phyloP scores from a whole-genome alignment of 30 jellyfish, hydroid and myxozoan genomes.

The Cassiopea andromeda region DNA sequence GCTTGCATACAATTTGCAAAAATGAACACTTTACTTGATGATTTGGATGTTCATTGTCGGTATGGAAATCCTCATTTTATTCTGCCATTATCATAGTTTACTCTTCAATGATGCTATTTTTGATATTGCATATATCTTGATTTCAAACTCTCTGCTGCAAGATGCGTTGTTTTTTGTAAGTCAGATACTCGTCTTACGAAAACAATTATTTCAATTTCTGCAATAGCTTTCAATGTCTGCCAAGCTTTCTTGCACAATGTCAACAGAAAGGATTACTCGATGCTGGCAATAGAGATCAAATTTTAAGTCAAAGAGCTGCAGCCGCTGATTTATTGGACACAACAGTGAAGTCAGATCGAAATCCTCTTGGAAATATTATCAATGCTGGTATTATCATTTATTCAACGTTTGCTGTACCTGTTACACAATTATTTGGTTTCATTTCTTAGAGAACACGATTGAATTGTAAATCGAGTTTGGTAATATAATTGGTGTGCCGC shows the following conservation, averaged over 20 bases:
- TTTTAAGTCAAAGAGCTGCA: slow-evolving; percentile 4
- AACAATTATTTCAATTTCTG: too few relatives aligned
- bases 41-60: slow-evolving; percentile 74
- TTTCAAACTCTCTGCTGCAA: too few relatives aligned
- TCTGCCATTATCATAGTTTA: not conserved
- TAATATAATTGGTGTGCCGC: too few relatives aligned
- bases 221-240: slow-evolving; percentile 49
- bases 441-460: too few relatives aligned
- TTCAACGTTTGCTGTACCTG: not conserved
- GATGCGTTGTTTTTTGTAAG: not conserved
- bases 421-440: too few relatives aligned
- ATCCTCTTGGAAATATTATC: slow-evolving; percentile 62
- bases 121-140: too few relatives aligned
- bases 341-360: slow-evolving; percentile 39
- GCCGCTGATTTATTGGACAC: slow-evolving; percentile 33
- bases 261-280: slow-evolving; percentile 59
- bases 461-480: too few relatives aligned
- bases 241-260: slow-evolving; percentile 52
- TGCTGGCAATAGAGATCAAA: slow-evolving; percentile 17
- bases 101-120: too few relatives aligned
- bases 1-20: slow-evolving; percentile 72
- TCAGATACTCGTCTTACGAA: too few relatives aligned
- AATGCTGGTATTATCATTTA: slow-evolving; percentile 42
- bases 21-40: slow-evolving; percentile 62
- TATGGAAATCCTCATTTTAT: not conserved